Conservation (phyloP, 2,113 vertebrate species). For the Eretmochelys imbricata region DNA sequence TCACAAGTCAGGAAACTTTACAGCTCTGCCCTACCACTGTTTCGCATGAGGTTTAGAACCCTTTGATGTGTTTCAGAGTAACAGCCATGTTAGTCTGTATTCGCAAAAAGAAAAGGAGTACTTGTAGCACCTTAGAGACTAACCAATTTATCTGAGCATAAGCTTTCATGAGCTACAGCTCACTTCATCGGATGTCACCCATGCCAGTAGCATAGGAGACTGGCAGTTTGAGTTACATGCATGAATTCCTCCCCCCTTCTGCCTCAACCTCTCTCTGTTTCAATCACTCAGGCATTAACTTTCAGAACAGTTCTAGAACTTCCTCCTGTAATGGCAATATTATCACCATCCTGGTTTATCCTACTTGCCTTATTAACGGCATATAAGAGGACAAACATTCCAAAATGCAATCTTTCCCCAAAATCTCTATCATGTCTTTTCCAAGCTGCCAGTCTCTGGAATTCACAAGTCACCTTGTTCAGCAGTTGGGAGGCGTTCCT, state of each 20-base stretch:
- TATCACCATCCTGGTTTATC: not conserved
- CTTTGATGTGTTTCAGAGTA: not conserved
- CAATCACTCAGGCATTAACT: not conserved
- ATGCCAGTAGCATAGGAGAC: not conserved
- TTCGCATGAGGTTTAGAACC: not conserved
- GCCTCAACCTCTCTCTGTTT: not conserved
- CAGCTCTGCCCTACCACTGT: not conserved
- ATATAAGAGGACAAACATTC: not conserved
- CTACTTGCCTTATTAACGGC: not conserved
- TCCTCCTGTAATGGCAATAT: not conserved
- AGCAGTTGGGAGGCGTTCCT: not conserved
- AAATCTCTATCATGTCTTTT: not conserved
- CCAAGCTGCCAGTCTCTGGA: not conserved
- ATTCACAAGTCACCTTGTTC: not conserved
- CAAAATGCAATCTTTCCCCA: not conserved
- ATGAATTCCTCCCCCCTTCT: not conserved
- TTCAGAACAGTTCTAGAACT: not conserved
- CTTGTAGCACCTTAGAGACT: too few species aligned
- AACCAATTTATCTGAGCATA: too few species aligned
- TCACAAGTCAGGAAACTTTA: not conserved
- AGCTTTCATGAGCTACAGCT: too few species aligned
- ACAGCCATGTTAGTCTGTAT: too few species aligned
- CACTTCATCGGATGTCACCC: not conserved
- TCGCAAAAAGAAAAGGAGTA: too few species aligned
- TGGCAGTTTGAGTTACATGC: slow-evolving; percentile 16